Percentiles rank a stretch among this genome's conserved stretches.
These are phyloP conservation scores for Bostrychus sinensis DNA, from an alignment of 2,113 vertebrate species.

Conservation along the genomic window DNA sequence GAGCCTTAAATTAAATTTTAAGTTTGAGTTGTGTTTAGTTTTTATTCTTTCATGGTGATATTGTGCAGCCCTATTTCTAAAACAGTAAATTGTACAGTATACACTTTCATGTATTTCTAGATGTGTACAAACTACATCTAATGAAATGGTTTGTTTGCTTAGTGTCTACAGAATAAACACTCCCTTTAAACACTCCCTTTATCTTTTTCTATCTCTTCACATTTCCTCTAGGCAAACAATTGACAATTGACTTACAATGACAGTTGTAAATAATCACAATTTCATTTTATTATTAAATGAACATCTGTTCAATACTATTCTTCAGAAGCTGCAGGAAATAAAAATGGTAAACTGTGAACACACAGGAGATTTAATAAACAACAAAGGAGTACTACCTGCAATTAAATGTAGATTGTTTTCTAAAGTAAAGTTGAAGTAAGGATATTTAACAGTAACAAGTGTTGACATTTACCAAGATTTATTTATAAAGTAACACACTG, in stretches of 20 bases:
- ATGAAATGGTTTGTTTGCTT: too few species aligned
- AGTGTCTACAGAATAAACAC: too few species aligned
- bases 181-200: neutral
- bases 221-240: neutral
- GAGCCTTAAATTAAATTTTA: too few species aligned
- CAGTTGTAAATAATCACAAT: neutral
- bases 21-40: too few species aligned
- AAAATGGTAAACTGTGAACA: neutral
- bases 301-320: neutral
- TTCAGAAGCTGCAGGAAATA: neutral
- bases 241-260: neutral
- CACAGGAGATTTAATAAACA: neutral
- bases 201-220: neutral
- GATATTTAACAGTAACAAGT: too few species aligned
- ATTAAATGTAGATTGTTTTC: neutral
- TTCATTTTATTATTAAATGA: neutral
- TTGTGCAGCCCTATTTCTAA: too few species aligned
- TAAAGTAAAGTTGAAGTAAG: neutral
- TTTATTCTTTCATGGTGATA: too few species aligned
- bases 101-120: too few species aligned
- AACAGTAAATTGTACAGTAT: too few species aligned
- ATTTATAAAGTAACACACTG: too few species aligned
- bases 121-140: too few species aligned
- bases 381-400: neutral
- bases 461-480: too few species aligned